Conservation (phyloP, 1,140 invertebrate species). For the Amyelois transitella region DNA sequence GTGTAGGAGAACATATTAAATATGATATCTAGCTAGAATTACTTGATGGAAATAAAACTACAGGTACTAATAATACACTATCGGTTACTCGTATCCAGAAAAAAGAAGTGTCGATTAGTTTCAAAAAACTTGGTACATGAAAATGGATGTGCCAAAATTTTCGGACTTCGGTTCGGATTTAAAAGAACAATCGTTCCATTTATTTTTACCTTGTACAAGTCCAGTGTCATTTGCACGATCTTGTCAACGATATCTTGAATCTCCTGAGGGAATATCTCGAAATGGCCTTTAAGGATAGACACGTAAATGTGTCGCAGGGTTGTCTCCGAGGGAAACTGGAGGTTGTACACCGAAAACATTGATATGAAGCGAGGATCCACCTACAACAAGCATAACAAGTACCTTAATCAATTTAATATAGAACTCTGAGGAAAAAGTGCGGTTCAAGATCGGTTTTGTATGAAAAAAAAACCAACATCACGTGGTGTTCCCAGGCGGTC, state of each 20-base stretch:
- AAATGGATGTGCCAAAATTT: neutral
- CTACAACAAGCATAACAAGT: conserved; percentile 23
- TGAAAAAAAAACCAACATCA: conserved; percentile 13
- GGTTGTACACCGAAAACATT: conserved; percentile 90
- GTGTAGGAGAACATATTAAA: too few relatives aligned
- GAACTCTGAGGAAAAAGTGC: too few relatives aligned
- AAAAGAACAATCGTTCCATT: too few relatives aligned
- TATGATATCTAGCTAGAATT: too few relatives aligned
- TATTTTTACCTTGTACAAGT: conserved; percentile 89
- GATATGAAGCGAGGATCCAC: conserved; percentile 93
- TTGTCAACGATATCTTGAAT: conserved; percentile 78
- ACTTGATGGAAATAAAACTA: too few relatives aligned
- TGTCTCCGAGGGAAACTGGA: conserved; percentile 85
- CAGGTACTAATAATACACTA: too few relatives aligned
- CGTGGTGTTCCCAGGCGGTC: conserved; percentile 16
- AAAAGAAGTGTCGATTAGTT: too few relatives aligned
- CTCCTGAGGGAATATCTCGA: conserved; percentile 79
- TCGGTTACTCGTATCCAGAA: too few relatives aligned
- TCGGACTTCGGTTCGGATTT: neutral
- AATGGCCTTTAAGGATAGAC: conserved; percentile 87
- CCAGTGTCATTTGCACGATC: conserved; percentile 85
- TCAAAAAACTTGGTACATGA: neutral
- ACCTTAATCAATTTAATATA: neutral
- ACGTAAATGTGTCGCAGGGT: conserved; percentile 89
- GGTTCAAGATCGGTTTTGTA: too few relatives aligned